Conservation (phyloP, 2,888 invertebrate genomes). For the Drosophila mulleri region DNA sequence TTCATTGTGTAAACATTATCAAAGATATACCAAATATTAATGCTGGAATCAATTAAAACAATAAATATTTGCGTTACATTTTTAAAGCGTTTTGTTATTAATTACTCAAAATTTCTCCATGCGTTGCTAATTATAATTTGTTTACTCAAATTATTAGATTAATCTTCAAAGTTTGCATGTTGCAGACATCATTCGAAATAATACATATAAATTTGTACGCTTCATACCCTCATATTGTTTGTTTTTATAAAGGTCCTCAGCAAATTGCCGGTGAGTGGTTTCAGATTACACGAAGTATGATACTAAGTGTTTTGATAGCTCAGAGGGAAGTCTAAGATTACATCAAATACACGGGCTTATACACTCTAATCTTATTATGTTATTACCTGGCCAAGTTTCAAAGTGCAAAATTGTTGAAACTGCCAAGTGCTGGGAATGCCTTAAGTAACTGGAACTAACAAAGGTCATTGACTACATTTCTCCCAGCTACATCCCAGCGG, state of each 20-base stretch:
- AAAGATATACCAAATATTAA: not conserved
- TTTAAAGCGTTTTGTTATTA: not conserved
- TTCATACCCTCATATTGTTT: not conserved
- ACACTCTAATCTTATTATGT: not conserved
- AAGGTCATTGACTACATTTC: conserved; percentile 41
- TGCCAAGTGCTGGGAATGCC: conserved; percentile 2
- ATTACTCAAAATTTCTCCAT: not conserved
- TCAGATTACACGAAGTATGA: not conserved
- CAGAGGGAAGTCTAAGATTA: not conserved
- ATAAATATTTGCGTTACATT: not conserved
- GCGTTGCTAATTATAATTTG: not conserved
- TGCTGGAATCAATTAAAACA: not conserved
- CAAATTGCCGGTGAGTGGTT: not conserved
- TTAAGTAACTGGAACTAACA: conserved; percentile 14
- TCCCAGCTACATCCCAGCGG: conserved; percentile 16
- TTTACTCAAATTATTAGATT: not conserved
- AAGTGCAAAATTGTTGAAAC: not conserved
- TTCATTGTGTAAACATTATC: not conserved
- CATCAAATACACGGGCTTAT: not conserved
- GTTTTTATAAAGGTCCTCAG: not conserved
- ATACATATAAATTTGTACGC: not conserved
- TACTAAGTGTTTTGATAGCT: not conserved
- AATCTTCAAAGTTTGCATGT: not conserved
- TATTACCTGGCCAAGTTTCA: conserved; percentile 6
- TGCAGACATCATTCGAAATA: not conserved